A percentile compares a stretch with the other conserved stretches of the same genome.
Conservation (phyloP, 2,888 invertebrate genomes). For the Liopterus haemorrhoidalis region DNA sequence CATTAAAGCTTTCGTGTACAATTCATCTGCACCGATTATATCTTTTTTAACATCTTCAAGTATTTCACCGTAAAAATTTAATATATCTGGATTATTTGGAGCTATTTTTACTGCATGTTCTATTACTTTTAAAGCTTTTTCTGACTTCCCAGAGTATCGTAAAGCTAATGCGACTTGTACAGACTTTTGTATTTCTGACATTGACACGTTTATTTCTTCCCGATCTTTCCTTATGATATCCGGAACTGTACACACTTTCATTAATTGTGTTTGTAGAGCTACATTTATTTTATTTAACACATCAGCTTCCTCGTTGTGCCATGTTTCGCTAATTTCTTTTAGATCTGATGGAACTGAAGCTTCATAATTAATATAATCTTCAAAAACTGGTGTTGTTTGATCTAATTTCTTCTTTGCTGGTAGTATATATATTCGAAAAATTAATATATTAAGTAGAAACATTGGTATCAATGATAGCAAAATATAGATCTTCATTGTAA, state of each 20-base stretch:
- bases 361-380: constrained; percentile 42
- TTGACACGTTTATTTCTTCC: constrained; percentile 40
- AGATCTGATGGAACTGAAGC: constrained; percentile 29
- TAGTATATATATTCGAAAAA: too few relatives aligned
- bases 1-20: constrained; percentile 79
- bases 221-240: constrained; percentile 13
- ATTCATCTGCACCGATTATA: constrained; percentile 81
- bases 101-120: constrained; percentile 88
- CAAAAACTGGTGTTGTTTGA: constrained; percentile 38
- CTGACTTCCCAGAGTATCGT: constrained; percentile 72
- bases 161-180: constrained; percentile 80
- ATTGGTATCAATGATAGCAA: too few relatives aligned
- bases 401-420: too few relatives aligned
- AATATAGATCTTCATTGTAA: too few relatives aligned
- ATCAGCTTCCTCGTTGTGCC: constrained; percentile 34
- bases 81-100: constrained; percentile 85
- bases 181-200: constrained; percentile 75
- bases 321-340: constrained; percentile 27
- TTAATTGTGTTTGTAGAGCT: constrained; percentile 34
- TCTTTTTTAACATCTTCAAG: constrained; percentile 80
- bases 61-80: constrained; percentile 90
- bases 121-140: constrained; percentile 79
- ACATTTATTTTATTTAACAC: constrained; percentile 38
- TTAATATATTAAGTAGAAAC: too few relatives aligned
- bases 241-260: constrained; percentile 18